Conservation (phyloP, 2,888 invertebrate genomes). For the Agrotis puta region DNA sequence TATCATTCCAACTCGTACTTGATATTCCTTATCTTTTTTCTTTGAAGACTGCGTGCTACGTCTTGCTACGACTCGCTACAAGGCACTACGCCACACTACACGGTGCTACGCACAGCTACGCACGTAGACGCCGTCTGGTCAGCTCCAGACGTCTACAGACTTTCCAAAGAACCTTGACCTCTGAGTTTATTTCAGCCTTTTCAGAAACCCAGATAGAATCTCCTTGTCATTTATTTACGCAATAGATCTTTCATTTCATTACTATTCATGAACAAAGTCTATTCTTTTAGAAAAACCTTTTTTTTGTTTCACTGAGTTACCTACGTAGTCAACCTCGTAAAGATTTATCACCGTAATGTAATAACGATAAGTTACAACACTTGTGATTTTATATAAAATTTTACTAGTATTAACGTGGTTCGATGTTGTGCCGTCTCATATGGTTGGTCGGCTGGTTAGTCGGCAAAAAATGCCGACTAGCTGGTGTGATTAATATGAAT, state of each 20-base stretch:
- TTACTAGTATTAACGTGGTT: too few relatives aligned
- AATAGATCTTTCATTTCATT: not conserved
- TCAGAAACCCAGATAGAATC: not conserved
- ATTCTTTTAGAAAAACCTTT: not conserved
- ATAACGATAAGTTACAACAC: too few relatives aligned
- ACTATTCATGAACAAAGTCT: not conserved
- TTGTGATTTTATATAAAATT: too few relatives aligned
- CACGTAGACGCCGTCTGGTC: not conserved
- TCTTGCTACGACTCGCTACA: not conserved
- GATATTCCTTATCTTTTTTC: not conserved
- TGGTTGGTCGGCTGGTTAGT: too few relatives aligned
- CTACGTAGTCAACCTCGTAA: too few relatives aligned
- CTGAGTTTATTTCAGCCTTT: not conserved
- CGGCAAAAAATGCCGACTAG: too few relatives aligned
- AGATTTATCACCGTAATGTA: too few relatives aligned
- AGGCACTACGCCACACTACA: not conserved
- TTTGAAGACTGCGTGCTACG: not conserved
- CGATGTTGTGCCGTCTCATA: too few relatives aligned
- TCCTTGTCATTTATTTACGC: constrained; percentile 7
- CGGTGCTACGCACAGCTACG: not conserved
- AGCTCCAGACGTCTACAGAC: not conserved
- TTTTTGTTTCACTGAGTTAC: not conserved
- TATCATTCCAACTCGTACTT: too few relatives aligned
- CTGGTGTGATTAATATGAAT: too few relatives aligned
- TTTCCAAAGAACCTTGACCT: not conserved